These are phyloP conservation scores for Matsumurasca onukii DNA, from an alignment of 1,140 invertebrate species.

Conservation along the genomic window DNA sequence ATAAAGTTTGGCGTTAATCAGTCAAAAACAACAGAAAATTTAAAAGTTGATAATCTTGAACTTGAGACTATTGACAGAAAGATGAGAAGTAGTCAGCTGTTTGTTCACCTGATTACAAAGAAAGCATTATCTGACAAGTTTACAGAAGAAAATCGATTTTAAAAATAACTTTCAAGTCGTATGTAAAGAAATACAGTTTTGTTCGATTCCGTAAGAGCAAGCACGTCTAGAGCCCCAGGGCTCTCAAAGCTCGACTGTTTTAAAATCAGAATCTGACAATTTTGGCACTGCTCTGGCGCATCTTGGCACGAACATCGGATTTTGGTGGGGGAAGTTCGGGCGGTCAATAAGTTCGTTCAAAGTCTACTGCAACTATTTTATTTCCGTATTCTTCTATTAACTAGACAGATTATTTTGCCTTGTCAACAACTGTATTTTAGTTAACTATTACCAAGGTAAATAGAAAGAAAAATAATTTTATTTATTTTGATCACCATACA, in stretches of 20 bases:
- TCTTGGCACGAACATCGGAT: background rate
- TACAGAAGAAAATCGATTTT: background rate
- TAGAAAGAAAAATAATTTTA: too few species aligned
- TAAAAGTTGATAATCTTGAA: too few species aligned
- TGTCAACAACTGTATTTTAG: too few species aligned
- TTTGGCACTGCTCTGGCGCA: slow-evolving; percentile 22
- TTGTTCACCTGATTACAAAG: background rate
- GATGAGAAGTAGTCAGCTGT: too few species aligned
- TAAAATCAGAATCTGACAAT: slow-evolving; percentile 13
- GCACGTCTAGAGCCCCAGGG: background rate
- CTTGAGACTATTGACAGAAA: too few species aligned
- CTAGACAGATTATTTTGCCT: too few species aligned
- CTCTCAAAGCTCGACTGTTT: slow-evolving; percentile 15
- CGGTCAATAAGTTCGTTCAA: slow-evolving; percentile 16
- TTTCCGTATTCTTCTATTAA: too few species aligned
- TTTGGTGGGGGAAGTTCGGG: background rate
- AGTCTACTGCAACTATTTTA: background rate
- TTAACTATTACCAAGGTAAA: too few species aligned
- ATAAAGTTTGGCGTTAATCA: background rate
- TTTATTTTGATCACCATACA: too few species aligned
- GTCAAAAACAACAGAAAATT: background rate
- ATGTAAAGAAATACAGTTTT: background rate
- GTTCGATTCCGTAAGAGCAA: background rate
- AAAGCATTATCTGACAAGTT: too few species aligned
- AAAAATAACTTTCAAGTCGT: background rate